Evolutionary conservation across 1,140 invertebrate species (phyloP), one percentile per base, ranked within the genome.

Genomic region (Tetragnatha versicolor): DNA sequence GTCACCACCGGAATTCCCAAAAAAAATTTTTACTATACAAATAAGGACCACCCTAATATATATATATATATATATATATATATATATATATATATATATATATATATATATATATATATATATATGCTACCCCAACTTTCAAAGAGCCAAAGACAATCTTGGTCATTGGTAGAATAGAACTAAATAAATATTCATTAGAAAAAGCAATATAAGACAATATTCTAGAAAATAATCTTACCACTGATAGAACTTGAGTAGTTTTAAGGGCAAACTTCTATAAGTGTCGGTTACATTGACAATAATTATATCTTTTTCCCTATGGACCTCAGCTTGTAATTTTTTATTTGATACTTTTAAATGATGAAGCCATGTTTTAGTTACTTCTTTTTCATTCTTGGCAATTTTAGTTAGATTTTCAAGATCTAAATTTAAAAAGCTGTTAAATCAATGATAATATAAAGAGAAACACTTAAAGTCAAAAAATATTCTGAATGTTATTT

Each of bases 191-290:
- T 55, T 55, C 1, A 2, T n/a, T 20, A n/a, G 4, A 55, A 12
- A 12, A 55, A 55, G 25, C 25, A 20, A 55, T n/a, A 22, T 35
- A 63, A 47, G 35, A 25, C 68, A 33, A 49, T 25, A 65, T 47
- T 55, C 20, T 7, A 31, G 5, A 37, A 33, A n/a, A n/a, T n/a
- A n/a, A 17, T 27, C n/a, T 69, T 63, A 80, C 79, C 51, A 80
- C 20, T 77, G 25, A 58, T 68, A 66, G 55, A 68, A 82, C 60
- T 60, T 29, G 4, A 82, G 55, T 35, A 81, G 29, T 79, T 82
- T 82, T 4, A 27, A 22, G 22, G 80, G 73, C 53, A 82, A 76
- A 70, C 80, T 80, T 61, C 81, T 65, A 47, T 82, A 82, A 14
- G 66, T 66, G 75, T 82, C 81, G 2, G 55, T 60, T 7, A 45